Evolutionary conservation across 2,113 vertebrate genomes (phyloP).

Genomic region (Brachypteracias leptosomus): DNA sequence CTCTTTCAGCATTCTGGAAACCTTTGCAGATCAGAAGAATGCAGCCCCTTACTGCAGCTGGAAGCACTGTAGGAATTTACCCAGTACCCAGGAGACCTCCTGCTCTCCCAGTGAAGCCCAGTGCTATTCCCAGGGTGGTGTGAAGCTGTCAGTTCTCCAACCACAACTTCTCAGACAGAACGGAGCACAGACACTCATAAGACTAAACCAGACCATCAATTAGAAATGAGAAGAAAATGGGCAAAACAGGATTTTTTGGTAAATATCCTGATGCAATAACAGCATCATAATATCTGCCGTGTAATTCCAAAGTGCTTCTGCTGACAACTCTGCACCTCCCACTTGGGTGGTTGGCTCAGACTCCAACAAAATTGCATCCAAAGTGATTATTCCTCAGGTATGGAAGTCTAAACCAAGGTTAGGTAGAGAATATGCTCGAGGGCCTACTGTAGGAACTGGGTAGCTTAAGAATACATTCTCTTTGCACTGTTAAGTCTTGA

Average conservation of each 20-base stretch:
- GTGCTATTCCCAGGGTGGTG: not conserved
- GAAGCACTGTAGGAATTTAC: not conserved
- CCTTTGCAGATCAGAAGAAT: not conserved
- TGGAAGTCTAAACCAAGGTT: not conserved
- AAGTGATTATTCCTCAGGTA: not conserved
- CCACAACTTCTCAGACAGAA: fast-evolving
- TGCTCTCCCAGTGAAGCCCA: not conserved
- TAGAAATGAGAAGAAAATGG: not conserved
- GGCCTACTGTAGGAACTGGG: not conserved
- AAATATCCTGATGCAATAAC: not conserved
- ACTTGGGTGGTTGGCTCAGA: not conserved
- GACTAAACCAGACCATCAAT: not conserved
- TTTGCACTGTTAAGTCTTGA: not conserved
- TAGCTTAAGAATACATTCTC: not conserved
- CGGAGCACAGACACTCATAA: not conserved
- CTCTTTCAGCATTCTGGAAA: not conserved
- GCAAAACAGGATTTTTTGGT: not conserved
- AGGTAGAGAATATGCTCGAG: not conserved
- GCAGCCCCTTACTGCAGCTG: constrained; percentile 2
- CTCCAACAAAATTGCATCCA: not conserved
- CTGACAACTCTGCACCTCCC: not conserved
- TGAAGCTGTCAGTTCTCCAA: not conserved
- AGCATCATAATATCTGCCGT: not conserved
- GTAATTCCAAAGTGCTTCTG: not conserved
- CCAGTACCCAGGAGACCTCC: not conserved